Base-by-base conservation (phyloP, 2,888 invertebrate genomes). In the Amitus sp. region DNA sequence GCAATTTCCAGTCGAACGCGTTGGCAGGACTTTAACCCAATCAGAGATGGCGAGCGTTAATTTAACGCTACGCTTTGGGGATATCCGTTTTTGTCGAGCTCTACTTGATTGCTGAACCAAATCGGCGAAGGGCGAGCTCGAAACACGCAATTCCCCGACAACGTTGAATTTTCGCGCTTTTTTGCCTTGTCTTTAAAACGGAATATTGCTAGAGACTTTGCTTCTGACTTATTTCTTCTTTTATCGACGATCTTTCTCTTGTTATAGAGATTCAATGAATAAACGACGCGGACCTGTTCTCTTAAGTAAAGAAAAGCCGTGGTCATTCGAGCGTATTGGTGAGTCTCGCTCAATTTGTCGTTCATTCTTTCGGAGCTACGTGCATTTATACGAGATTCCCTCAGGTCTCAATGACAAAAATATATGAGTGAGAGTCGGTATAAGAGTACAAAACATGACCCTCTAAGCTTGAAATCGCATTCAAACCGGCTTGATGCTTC, bases 51-150 rank as follows among this genome's bases (percentile, higher is more conserved):
- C 71, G 70, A 78, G 75, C 76, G 73, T 78, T 77, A 78, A 77
- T 78, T 78, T 76, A 78, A 78, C 78, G 76, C 73, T 70, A 75
- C 72, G 72, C 71, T 76, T 74, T 70, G 70, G 73, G 73, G 73
- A 74, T 73, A 76, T 76, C 71, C 74, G 72, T 76, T 77, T 77
- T 77, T 77, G 68, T 72, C 65, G 68, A 69, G 73, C 65, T 70
- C 62, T 53, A 62, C 65, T 70, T 71, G 72, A 76, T 76, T 74
- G 72, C 71, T 66, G 53, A 64, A 56, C 56, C 62, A 62, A 59
- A 58, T 57, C 62, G 62, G 55, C 46, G 52, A 63, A 48, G 53
- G 49, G 40, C 48, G 23, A 23, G 7, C 12, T 23, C 7, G 43
- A 43, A 43, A 43, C 23, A 43, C 27, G 13, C 12, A 2, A 13